Evolutionary conservation across 1,140 invertebrate genomes (phyloP), one percentile per base, ranked within the genome.

Genomic region (Eupeodes corollae): DNA sequence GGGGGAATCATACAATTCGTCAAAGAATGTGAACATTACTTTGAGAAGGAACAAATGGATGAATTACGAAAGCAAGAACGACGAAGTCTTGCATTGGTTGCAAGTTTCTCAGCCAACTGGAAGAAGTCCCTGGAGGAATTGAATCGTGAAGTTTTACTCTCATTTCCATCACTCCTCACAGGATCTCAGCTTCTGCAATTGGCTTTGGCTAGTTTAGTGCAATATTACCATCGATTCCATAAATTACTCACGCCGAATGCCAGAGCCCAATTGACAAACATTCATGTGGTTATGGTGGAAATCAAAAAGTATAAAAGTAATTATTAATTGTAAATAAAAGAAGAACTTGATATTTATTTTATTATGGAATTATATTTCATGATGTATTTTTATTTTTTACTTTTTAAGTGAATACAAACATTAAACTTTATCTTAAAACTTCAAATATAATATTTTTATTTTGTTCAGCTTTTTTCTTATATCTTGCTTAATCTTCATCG

Each of bases 241-340:
- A 98, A 98, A 71, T 78, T 98, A 30, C 68, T 99, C n/a, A 84
- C 86, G 5, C 88, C 91, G 6, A 84, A 87, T 62, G 83, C 84
- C 6, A 77, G 89, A 54, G 83, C 86, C 18, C 91, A 98, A 70
- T 75, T 99, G 16, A 91, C 96, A 1, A 98, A 98, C 67, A 96
- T 98, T 64, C 96, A 99, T 74, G 89, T 97, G 47, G 88, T 99
- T 48, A 98, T 98, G 90, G 91, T 98, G 3, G 95, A 99, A 76
- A 89, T 99, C 37, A 99, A 98, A 69, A 98, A 98, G 76, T 98
- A 97, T 71, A 99, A 90, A 78, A 92, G 79, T 56, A 90, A 83
- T 68, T 87, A 83, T 73, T 87, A 44, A 59, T 42, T 14, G 21
- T 12, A 10, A 71, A 74, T n/a, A 26, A 26, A 26, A 26, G 21